Base-by-base conservation (phyloP, 92 coral and sea anemone species). In the Phymanthus crucifer region DNA sequence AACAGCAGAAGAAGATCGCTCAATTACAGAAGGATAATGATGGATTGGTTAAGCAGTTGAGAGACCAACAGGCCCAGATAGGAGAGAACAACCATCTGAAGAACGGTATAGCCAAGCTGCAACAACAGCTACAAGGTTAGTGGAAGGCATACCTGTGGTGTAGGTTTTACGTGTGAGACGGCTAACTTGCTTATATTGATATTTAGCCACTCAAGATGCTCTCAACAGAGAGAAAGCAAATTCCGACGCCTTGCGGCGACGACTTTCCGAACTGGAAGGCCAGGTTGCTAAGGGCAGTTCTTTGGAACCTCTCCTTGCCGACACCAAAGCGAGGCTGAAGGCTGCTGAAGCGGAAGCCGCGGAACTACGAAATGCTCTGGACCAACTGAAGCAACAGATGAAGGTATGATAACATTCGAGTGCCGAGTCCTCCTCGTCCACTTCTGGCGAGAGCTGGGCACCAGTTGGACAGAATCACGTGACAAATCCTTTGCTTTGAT, bases 61-160 rank as follows among this genome's bases (percentile, higher is more conserved):
- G 84, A 27, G 91, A 87, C 17, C 86, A 90, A 72, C 92, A 83
- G 24, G 90, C 77, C 19, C 90, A 90, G 29, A 65, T 84, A 36
- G 95, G 74, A 24, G 84, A 82, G 47, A 86, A 83, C 27, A 85
- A 84, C 46, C 87, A 82, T 23, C 69, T 87, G 64, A 83, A 86
- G 40, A 86, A 93, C 12, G 80, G 78, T 66, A 72, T 88, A n/a
- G 89, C 88, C 32, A 80, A 73, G 65, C 80, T 92, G 40, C 93
- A 95, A 58, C 92, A 91, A 21, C 95, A 95, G 76, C 82, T 95
- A 18, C 79, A 95, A 78, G 89, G 99, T 95, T 70, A 37, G 89
- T 52, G 58, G 23, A 12, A 26, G 32, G 34, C 34, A 13, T 4
- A 8, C 68, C 68, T 61, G 68, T 54, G 64, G 29, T 14, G 0